These are phyloP conservation scores for Orbicella faveolata DNA, from an alignment of 64 coral and sea anemone genomes.

Conservation along the genomic window DNA sequence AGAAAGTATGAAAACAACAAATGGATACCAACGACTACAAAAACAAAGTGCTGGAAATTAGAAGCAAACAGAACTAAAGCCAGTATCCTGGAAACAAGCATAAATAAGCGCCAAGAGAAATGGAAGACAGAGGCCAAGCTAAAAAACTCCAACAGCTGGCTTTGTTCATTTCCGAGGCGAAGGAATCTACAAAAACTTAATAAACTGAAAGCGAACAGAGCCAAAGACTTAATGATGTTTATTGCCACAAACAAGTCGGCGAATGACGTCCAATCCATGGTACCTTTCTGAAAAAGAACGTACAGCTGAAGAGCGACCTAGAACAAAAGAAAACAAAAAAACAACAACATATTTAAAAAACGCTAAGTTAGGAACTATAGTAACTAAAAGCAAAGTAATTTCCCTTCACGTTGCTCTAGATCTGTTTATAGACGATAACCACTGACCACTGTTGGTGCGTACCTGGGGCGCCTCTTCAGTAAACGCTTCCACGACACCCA, in stretches of 20 bases:
- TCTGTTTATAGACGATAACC: no score
- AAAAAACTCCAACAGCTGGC: neutral
- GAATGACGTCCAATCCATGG: slow-evolving; percentile 14
- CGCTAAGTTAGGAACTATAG: no score
- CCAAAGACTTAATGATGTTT: slow-evolving; percentile 17
- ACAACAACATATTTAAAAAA: no score
- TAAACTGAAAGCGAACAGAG: slow-evolving; percentile 18
- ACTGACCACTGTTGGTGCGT: neutral
- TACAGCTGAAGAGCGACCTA: slow-evolving; percentile 29
- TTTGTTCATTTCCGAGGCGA: neutral
- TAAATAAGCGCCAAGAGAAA: slow-evolving; percentile 21
- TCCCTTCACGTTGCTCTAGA: no score
- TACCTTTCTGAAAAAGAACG: slow-evolving; percentile 1
- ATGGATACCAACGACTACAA: neutral
- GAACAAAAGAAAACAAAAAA: no score
- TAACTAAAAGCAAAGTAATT: no score
- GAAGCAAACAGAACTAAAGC: slow-evolving; percentile 13
- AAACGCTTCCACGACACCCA: slow-evolving; percentile 33
- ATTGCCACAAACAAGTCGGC: neutral
- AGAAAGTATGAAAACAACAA: neutral
- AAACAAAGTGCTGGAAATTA: neutral
- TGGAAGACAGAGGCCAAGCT: slow-evolving; percentile 7
- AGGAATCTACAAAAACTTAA: neutral
- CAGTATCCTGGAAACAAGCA: slow-evolving; percentile 4
- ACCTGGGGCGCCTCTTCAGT: slow-evolving; percentile 39